Conservation (phyloP, 2,113 vertebrate genomes). For the Zosterops pallidus region DNA sequence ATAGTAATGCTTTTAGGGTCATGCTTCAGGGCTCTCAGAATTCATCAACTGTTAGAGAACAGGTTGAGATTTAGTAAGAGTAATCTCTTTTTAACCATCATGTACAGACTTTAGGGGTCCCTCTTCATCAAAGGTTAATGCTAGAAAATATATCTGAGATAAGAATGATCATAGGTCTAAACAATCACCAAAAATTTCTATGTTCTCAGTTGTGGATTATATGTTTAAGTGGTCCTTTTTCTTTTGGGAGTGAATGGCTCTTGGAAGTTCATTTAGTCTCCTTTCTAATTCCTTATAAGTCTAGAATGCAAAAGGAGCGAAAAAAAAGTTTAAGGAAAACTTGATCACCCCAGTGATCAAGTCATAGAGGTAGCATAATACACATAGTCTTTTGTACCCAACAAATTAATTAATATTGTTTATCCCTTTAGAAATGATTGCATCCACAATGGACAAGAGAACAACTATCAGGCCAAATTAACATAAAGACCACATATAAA, state of each 20-base stretch:
- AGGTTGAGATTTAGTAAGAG: not conserved
- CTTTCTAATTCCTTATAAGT: not conserved
- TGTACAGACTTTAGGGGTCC: not conserved
- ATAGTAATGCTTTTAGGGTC: constrained; percentile 45
- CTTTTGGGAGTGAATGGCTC: not conserved
- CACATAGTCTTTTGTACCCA: not conserved
- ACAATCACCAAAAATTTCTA: not conserved
- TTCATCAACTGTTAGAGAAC: constrained; percentile 11
- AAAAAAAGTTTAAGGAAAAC: not conserved
- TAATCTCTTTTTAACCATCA: constrained; percentile 39
- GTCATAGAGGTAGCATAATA: not conserved
- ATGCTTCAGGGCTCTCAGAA: constrained; percentile 41
- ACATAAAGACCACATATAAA: constrained; percentile 47
- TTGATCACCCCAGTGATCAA: not conserved
- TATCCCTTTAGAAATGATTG: not conserved
- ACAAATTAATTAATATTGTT: constrained; percentile 4
- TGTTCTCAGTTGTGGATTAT: not conserved
- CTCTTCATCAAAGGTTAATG: not conserved
- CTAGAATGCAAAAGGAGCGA: not conserved
- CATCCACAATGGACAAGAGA: not conserved
- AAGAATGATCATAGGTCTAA: not conserved
- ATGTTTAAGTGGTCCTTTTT: not conserved
- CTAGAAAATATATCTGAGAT: not conserved
- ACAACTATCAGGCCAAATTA: constrained; percentile 33
- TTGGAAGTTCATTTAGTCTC: not conserved